Conservation (phyloP, 2,113 vertebrate species). For the Marmota monax region DNA sequence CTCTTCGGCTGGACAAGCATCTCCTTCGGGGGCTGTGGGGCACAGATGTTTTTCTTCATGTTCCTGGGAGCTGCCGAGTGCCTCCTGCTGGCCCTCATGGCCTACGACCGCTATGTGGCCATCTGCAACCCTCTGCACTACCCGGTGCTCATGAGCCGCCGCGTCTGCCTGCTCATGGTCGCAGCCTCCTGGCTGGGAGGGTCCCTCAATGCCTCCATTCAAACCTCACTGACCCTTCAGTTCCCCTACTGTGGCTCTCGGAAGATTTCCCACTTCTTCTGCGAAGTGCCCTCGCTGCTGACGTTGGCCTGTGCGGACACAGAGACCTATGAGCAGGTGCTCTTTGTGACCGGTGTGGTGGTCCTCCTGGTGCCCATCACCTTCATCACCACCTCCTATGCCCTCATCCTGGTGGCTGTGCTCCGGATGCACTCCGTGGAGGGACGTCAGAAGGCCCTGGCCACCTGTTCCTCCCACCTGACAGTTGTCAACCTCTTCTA, state of each 20-base stretch:
- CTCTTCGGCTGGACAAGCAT: too few relatives aligned
- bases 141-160: too few relatives aligned
- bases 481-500: conserved; percentile 62
- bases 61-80: too few relatives aligned
- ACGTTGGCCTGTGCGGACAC: conserved; percentile 65
- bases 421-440: conserved; percentile 47
- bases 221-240: conserved; percentile 55
- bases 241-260: conserved; percentile 67
- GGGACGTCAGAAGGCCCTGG: conserved; percentile 61
- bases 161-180: conserved; percentile 36
- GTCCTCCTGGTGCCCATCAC: conserved; percentile 60
- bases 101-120: too few relatives aligned
- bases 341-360: conserved; percentile 49
- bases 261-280: conserved; percentile 67
- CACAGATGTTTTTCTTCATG: too few relatives aligned
- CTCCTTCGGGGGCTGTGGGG: too few relatives aligned
- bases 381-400: conserved; percentile 60
- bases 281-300: conserved; percentile 67
- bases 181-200: conserved; percentile 60
- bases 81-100: too few relatives aligned
- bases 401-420: conserved; percentile 53
- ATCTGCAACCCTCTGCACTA: too few relatives aligned
- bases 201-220: conserved; percentile 55
- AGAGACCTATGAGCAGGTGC: conserved; percentile 39
- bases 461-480: conserved; percentile 71